These are phyloP conservation scores for Sabellastarte sp. DNA, from an alignment of 2,888 invertebrate genomes.

Conservation along the genomic window DNA sequence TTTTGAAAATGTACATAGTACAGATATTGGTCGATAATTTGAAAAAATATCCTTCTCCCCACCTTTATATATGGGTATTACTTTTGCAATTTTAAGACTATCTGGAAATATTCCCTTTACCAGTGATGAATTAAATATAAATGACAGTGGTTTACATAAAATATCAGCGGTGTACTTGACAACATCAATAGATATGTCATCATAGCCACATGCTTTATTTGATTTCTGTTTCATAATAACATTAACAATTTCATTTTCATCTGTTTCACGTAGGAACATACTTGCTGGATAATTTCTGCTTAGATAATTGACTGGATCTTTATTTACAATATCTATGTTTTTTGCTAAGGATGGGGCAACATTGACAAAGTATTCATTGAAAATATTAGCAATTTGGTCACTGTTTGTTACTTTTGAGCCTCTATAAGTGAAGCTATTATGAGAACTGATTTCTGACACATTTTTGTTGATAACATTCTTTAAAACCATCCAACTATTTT, in stretches of 20 bases:
- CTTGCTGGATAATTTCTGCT: not conserved
- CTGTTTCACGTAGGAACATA: not conserved
- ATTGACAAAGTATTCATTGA: conserved; percentile 5
- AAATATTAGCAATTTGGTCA: not conserved
- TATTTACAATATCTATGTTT: not conserved
- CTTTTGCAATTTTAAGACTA: not conserved
- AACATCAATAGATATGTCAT: not conserved
- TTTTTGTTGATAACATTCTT: too few relatives aligned
- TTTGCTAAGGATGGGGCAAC: not conserved
- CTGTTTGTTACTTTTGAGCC: not conserved
- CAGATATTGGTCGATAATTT: conserved; percentile 5
- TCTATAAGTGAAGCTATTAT: not conserved
- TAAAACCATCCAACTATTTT: too few relatives aligned
- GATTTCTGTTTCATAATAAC: not conserved
- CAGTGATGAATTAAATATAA: not conserved
- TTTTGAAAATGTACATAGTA: not conserved
- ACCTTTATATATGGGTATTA: not conserved
- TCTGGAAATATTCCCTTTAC: not conserved
- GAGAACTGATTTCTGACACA: not conserved
- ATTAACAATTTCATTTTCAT: not conserved
- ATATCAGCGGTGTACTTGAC: not conserved
- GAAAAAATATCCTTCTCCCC: not conserved
- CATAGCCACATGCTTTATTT: not conserved
- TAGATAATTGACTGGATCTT: not conserved
- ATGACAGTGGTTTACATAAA: not conserved